Conservation (phyloP, 2,888 invertebrate species). For the Gibbula magus region DNA sequence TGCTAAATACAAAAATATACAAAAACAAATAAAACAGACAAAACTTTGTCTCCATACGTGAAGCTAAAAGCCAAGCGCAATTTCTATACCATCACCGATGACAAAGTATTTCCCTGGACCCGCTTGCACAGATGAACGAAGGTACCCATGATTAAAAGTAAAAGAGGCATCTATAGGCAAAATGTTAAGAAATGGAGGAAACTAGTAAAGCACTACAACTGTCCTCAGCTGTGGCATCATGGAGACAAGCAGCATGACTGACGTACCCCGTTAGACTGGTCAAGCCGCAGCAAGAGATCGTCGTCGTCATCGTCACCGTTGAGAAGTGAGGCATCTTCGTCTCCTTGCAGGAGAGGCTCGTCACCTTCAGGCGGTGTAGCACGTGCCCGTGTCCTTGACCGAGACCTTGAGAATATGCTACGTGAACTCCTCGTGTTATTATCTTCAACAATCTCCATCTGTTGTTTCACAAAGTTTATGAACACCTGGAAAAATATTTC, state of each 20-base stretch:
- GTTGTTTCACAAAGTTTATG: slow-evolving; percentile 74
- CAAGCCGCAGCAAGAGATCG: slow-evolving; percentile 56
- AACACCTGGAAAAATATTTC: slow-evolving; percentile 64
- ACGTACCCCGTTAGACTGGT: slow-evolving; percentile 49
- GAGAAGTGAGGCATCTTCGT: slow-evolving; percentile 46
- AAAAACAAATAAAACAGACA: too few relatives aligned
- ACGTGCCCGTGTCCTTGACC: neutral
- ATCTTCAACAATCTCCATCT: slow-evolving; percentile 69
- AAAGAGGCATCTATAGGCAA: too few relatives aligned
- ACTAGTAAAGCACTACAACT: too few relatives aligned
- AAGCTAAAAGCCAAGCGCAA: too few relatives aligned
- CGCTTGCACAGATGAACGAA: too few relatives aligned
- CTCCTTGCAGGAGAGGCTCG: slow-evolving; percentile 47
- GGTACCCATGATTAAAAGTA: too few relatives aligned
- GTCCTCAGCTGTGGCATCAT: too few relatives aligned
- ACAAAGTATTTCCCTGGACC: too few relatives aligned
- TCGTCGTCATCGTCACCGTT: slow-evolving; percentile 58
- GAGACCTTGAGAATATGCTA: neutral
- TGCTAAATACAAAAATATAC: too few relatives aligned
- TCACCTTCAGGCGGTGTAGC: slow-evolving; percentile 30
- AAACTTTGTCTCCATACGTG: too few relatives aligned
- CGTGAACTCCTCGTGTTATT: slow-evolving; percentile 36
- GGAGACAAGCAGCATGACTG: slow-evolving; percentile 10
- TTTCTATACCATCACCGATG: too few relatives aligned
- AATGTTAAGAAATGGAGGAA: too few relatives aligned